Conservation (phyloP, 2,888 invertebrate genomes). For the Drosophila multiciliata region DNA sequence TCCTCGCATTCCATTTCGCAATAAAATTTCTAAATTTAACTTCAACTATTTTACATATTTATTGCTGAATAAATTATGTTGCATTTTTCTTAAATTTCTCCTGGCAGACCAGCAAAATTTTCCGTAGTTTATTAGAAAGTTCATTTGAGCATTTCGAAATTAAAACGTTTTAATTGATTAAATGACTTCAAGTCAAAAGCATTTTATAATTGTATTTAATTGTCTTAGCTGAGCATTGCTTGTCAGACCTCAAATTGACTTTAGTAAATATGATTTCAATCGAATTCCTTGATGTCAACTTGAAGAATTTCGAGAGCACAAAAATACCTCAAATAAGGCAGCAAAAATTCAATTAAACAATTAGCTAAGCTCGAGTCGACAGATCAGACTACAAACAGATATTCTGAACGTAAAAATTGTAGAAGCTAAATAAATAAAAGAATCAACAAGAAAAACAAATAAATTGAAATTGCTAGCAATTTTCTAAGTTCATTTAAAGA, state of each 20-base stretch:
- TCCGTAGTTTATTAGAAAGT: slow-evolving; percentile 1
- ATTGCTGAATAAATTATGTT: not conserved
- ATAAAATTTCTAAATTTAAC: not conserved
- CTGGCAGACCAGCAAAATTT: not conserved
- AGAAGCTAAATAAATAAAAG: not conserved
- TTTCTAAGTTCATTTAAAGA: not conserved
- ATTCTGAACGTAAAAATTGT: not conserved
- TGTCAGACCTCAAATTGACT: not conserved
- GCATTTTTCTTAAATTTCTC: not conserved
- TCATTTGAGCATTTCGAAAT: not conserved
- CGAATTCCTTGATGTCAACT: slow-evolving; percentile 1
- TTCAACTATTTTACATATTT: not conserved
- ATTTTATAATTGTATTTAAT: not conserved
- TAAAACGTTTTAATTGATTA: slow-evolving; percentile 12
- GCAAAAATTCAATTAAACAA: not conserved
- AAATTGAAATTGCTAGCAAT: not conserved
- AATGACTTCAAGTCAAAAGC: slow-evolving; percentile 10
- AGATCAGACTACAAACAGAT: not conserved
- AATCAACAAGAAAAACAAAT: not conserved
- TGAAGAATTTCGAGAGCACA: not conserved
- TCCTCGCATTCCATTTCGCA: not conserved
- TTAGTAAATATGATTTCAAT: slow-evolving; percentile 1
- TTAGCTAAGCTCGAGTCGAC: not conserved
- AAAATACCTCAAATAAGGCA: not conserved
- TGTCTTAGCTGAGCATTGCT: not conserved